Evolutionary conservation across 2,888 invertebrate genomes (phyloP), one percentile per base, ranked within the genome.

Genomic region (Eilema depressum): DNA sequence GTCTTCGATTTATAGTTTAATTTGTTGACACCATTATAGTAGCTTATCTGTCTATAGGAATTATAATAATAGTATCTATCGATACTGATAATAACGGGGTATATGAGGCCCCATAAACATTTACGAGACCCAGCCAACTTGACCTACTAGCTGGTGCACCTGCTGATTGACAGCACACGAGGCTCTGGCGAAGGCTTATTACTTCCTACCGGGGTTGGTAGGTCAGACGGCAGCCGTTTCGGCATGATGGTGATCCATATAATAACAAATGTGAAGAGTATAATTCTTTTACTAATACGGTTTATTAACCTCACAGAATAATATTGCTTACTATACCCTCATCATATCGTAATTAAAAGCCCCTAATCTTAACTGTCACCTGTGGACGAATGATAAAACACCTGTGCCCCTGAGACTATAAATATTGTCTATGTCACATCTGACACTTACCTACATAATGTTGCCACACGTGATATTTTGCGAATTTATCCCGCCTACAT

Each of bases 1-100:
- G 63, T 25, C 25, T 75, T 78, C 78, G 73, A 77, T 78, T 72
- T 78, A 80, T 79, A 71, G 61, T 53, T 73, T 63, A 56, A 53
- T 69, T 70, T 59, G 28, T 78, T 71, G 71, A 76, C 69, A 68
- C 68, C 59, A 71, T 72, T 64, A 72, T 68, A 60, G 17, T 17
- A 26, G 2, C 28, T 59, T 26, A 14, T 53, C 53, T 53, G 17
- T 53, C n/a, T 53, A 53, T 53, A n/a, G 8, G 1, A 47, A 47
- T 47, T 5, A 47, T 20, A 47, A 37, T 37, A 37, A 37, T 11
- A 47, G n/a, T 47, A 4, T 20, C 17, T 47, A 20, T 53, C 53
- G 2, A 47, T 53, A n/a, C 8, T n/a, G 1, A n/a, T n/a, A 53
- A 5, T 20, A 53, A 53, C 7, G 3, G 47, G 53, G n/a, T n/a